These are phyloP conservation scores for Empis stercorea DNA, from an alignment of 2,888 invertebrate genomes.

Conservation along the genomic window DNA sequence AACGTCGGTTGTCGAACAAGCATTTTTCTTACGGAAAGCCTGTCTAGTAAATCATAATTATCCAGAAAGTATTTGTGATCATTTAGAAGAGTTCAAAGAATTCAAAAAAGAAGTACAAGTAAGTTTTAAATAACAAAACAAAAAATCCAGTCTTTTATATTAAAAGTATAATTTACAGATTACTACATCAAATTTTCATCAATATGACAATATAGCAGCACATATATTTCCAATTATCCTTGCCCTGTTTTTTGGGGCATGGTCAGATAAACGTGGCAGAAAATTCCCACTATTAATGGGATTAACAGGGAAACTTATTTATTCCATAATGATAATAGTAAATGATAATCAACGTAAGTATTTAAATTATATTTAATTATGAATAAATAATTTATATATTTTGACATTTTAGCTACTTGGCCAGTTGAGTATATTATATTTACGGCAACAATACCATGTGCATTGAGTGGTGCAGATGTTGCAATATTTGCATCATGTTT, in stretches of 20 bases:
- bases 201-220: constrained; percentile 64
- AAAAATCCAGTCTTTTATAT: background rate
- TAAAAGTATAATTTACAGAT: no score
- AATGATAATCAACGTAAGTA: constrained; percentile 46
- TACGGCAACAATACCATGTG: constrained; percentile 62
- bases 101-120: constrained; percentile 59
- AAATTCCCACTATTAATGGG: constrained; percentile 63
- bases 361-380: background rate
- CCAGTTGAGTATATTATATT: constrained; percentile 61
- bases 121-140: constrained; percentile 17
- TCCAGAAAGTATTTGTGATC: constrained; percentile 51
- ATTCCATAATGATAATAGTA: constrained; percentile 59
- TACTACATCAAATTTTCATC: constrained; percentile 61
- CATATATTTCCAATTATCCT: constrained; percentile 62
- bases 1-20: constrained; percentile 66
- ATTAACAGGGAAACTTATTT: constrained; percentile 58
- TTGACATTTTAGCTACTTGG: constrained; percentile 38
- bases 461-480: constrained; percentile 63
- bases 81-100: constrained; percentile 43
- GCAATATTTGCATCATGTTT: constrained; percentile 70
- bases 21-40: constrained; percentile 64
- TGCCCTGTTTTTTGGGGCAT: constrained; percentile 67
- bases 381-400: background rate
- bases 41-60: constrained; percentile 62
- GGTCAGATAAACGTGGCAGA: constrained; percentile 67